These are phyloP conservation scores for Macrobrachium rosenbergii DNA, from an alignment of 1,140 invertebrate species.

Conservation along the genomic window DNA sequence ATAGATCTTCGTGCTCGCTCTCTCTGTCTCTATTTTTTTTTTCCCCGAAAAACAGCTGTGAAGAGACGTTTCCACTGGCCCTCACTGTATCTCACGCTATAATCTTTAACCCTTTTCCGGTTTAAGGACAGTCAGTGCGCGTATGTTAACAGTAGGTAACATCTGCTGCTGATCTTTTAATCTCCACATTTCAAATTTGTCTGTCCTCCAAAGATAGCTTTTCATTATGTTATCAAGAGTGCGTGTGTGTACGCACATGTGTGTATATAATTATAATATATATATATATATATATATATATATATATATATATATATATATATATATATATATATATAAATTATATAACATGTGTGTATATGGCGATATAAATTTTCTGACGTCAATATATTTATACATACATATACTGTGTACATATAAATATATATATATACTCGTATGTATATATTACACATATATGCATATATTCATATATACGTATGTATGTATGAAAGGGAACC, in stretches of 20 bases:
- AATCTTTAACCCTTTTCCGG: neutral
- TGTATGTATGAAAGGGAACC: neutral
- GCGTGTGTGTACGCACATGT: neutral
- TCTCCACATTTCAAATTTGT: too few species aligned
- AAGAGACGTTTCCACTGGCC: neutral
- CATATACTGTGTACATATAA: neutral
- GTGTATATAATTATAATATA: neutral
- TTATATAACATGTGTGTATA: neutral
- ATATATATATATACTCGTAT: neutral
- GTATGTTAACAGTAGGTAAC: too few species aligned
- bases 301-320: neutral
- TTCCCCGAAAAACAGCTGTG: neutral
- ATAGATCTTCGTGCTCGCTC: neutral
- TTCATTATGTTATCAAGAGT: neutral
- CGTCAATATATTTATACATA: neutral
- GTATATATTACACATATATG: constrained; percentile 1
- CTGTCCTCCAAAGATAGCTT: too few species aligned
- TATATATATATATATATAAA: neutral
- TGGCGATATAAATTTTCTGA: too few species aligned
- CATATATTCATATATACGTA: neutral
- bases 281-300: neutral
- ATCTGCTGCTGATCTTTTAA: too few species aligned
- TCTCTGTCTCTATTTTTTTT: constrained; percentile 3
- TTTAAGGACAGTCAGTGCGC: too few species aligned
- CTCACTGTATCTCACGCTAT: neutral